Evolutionary conservation across 2,113 vertebrate genomes (phyloP).

Genomic region (Haemorhous mexicanus): DNA sequence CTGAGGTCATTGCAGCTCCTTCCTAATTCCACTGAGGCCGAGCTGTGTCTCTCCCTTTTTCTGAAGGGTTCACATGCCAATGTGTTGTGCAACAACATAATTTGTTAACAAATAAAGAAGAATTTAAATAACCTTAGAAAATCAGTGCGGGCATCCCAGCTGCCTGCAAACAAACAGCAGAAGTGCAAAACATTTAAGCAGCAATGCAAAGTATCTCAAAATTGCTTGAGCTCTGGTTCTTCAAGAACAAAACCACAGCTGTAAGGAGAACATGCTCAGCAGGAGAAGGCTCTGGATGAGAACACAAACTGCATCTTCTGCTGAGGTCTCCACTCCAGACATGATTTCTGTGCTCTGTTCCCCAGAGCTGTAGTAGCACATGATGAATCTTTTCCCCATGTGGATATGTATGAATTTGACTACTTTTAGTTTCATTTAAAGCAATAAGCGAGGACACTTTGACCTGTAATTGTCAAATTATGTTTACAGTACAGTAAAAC

Average conservation of each 20-base stretch:
- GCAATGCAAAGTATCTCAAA: background rate
- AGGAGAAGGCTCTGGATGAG: background rate
- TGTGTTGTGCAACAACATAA: conserved; percentile 20
- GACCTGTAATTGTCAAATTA: background rate
- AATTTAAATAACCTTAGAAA: conserved; percentile 25
- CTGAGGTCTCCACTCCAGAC: background rate
- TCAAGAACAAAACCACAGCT: background rate
- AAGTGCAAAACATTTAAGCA: background rate
- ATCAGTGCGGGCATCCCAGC: background rate
- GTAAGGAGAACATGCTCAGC: background rate
- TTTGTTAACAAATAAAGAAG: conserved; percentile 45
- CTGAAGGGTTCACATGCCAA: conserved; percentile 36
- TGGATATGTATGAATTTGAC: background rate
- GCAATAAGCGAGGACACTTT: background rate
- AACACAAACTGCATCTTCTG: background rate
- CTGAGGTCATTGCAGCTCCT: background rate
- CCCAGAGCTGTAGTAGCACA: background rate
- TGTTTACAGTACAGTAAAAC: conserved; percentile 17
- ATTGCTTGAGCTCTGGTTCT: background rate
- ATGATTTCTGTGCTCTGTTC: background rate
- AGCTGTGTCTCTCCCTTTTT: conserved; percentile 1
- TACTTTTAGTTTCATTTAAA: background rate
- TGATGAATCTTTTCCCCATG: background rate
- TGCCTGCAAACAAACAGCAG: conserved; percentile 4
- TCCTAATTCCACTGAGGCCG: background rate